Conservation (phyloP, 37 sponge, comb jelly and placozoan species). For the Halisarca cf. caerulea region DNA sequence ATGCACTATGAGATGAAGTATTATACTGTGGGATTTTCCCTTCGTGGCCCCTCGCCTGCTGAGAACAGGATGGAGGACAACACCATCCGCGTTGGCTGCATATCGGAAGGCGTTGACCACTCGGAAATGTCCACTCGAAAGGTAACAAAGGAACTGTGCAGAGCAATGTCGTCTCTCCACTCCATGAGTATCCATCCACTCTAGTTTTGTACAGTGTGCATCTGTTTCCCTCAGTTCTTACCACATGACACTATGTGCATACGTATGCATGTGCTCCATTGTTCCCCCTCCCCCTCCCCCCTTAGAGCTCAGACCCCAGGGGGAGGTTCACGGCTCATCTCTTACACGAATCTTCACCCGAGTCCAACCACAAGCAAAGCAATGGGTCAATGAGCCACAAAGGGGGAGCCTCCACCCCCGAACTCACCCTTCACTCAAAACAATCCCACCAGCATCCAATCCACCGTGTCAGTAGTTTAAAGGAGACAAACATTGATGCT, state of each 20-base stretch:
- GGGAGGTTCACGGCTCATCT: not conserved
- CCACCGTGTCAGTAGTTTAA: not conserved
- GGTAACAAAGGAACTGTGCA: not conserved
- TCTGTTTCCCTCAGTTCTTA: too few relatives aligned
- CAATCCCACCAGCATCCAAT: too few relatives aligned
- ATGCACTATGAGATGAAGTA: slow-evolving; percentile 76
- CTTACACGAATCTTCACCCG: not conserved
- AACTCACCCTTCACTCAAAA: too few relatives aligned
- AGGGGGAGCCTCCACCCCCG: not conserved
- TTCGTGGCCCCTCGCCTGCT: not conserved
- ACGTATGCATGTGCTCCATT: too few relatives aligned
- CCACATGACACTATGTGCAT: too few relatives aligned
- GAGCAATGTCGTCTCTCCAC: not conserved
- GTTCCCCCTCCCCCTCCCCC: too few relatives aligned
- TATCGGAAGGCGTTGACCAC: slow-evolving; percentile 30
- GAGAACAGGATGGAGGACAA: not conserved
- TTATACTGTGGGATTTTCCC: not conserved
- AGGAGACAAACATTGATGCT: not conserved
- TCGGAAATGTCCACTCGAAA: not conserved
- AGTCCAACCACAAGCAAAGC: not conserved
- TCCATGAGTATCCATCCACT: not conserved
- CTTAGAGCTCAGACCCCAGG: too few relatives aligned
- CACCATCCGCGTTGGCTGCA: slow-evolving; percentile 26
- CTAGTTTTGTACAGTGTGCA: too few relatives aligned
- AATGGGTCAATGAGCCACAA: not conserved